Base-by-base conservation (phyloP, 1,140 invertebrate species). In the Cyphomyrmex costatus region DNA sequence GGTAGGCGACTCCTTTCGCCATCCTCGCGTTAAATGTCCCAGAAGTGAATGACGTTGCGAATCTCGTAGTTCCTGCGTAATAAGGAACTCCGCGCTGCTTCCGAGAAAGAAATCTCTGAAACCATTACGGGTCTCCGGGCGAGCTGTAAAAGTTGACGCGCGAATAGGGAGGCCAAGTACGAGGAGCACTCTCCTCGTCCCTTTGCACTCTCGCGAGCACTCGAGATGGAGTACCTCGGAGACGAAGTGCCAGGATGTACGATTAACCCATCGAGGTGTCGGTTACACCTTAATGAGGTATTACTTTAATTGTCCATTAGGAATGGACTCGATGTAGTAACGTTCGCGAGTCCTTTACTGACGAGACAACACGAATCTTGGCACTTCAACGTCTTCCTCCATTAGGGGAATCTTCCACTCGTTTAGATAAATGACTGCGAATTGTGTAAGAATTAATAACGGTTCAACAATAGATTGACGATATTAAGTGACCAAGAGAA, bases 31-130 rank as follows among this genome's bases (percentile, higher is more conserved):
- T 42, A 42, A 71, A 71, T n/a, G 36, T 30, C 24, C 3, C 24
- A 21, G 33, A n/a, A 21, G 16, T 58, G 58, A 82, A 73, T 58
- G 73, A 60, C 4, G 36, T 49, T 12, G 51, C 79, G 51, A 36
- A 58, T 82, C 53, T 71, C 33, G 16, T 71, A 56, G 49, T 60
- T 73, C 24, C 24, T 8, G 36, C 68, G 49, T 79, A 85, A 85
- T 33, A 46, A 85, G 73, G 36, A 60, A 42, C 46, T 63, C 30
- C 30, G 19, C 21, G 46, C 33, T 24, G 30, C 56, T 85, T 85
- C 83, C 74, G 36, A 85, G 83, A 85, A 85, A 65, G 73, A 65
- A 79, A 79, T 85, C 83, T 85, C 30, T 85, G 79, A 85, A 78
- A 79, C 73, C 83, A 85, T 79, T 85, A 79, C 30, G 83, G 30